These are phyloP conservation scores for Heliocidaris erythrogramma DNA, from an alignment of 35 echinoderm and acorn worm genomes.

Conservation along the genomic window DNA sequence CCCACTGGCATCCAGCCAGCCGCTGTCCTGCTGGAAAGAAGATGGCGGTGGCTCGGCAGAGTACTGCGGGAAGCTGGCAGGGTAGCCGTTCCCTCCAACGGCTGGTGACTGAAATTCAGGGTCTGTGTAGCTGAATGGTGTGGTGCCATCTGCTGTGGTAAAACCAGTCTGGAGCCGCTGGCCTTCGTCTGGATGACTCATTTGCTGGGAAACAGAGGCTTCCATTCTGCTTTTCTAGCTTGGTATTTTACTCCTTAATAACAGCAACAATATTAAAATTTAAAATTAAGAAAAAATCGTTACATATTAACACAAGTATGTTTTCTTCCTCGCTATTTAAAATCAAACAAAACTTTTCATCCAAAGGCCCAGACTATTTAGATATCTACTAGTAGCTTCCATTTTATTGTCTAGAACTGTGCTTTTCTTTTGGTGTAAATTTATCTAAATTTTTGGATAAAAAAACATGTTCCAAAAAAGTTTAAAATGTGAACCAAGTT, in stretches of 20 bases:
- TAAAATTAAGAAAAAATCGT: too few relatives aligned
- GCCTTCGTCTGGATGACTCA: constrained; percentile 6
- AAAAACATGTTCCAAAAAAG: too few relatives aligned
- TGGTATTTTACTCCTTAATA: not conserved
- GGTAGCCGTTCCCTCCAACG: constrained; percentile 11
- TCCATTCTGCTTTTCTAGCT: not conserved
- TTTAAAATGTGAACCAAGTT: too few relatives aligned
- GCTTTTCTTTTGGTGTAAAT: too few relatives aligned
- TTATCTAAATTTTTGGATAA: too few relatives aligned
- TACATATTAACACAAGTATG: too few relatives aligned
- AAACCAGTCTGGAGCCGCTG: constrained; percentile 22
- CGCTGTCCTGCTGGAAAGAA: constrained; percentile 16
- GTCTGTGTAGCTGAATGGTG: constrained; percentile 10
- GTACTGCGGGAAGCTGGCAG: constrained; percentile 45
- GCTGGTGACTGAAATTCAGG: constrained; percentile 23
- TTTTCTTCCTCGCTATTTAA: too few relatives aligned
- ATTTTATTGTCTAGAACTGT: too few relatives aligned
- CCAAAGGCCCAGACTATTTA: too few relatives aligned
- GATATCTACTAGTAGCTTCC: too few relatives aligned
- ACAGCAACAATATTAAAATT: too few relatives aligned
- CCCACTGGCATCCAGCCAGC: constrained; percentile 73
- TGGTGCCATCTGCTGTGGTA: constrained; percentile 9
- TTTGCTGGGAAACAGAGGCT: constrained; percentile 11
- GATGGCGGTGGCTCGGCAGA: constrained; percentile 40
- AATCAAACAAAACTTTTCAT: too few relatives aligned